A percentile compares a stretch with the other conserved stretches of the same genome.
These are phyloP conservation scores for Triplophysa bombifrons DNA, from an alignment of 2,797 vertebrate species.

Conservation along the genomic window DNA sequence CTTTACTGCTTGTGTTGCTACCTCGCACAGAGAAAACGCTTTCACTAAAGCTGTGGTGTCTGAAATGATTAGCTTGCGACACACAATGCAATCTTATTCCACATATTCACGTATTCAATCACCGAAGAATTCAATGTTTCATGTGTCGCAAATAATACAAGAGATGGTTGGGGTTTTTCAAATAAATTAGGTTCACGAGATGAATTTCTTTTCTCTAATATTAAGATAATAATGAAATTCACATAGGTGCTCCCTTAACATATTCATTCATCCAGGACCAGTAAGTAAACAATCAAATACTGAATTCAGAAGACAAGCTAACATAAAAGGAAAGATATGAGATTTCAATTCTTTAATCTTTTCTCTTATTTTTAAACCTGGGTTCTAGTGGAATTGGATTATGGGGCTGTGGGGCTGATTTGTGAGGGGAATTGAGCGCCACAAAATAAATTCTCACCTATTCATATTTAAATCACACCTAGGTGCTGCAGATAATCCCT, in stretches of 20 bases:
- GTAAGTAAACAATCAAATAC: conserved; percentile 73
- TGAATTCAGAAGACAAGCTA: conserved; percentile 73
- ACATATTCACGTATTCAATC: conserved; percentile 71
- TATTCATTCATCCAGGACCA: conserved; percentile 67
- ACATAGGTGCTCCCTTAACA: conserved; percentile 66
- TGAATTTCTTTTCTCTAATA: conserved; percentile 64
- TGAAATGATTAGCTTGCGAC: conserved; percentile 76
- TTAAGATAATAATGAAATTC: conserved; percentile 74
- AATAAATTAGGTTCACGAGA: conserved; percentile 69
- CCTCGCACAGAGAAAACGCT: conserved; percentile 65
- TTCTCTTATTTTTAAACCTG: conserved; percentile 27
- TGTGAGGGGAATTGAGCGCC: conserved; percentile 80
- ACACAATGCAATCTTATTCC: conserved; percentile 79
- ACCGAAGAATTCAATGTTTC: conserved; percentile 68
- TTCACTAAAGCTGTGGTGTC: conserved; percentile 72
- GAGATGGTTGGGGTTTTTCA: conserved; percentile 68
- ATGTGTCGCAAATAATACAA: conserved; percentile 71
- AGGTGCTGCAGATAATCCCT: conserved; percentile 82
- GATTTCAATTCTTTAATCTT: conserved; percentile 75
- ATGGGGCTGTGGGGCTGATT: conserved; percentile 72
- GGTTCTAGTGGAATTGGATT: conserved; percentile 82
- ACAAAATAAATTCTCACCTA: conserved; percentile 84
- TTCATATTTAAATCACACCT: conserved; percentile 86
- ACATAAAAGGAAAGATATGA: conserved; percentile 77
- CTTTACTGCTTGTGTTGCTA: conserved; percentile 62